phyloP scores from a whole-genome alignment of 2,888 invertebrate species.

The Troglohyphantes excavatus region DNA sequence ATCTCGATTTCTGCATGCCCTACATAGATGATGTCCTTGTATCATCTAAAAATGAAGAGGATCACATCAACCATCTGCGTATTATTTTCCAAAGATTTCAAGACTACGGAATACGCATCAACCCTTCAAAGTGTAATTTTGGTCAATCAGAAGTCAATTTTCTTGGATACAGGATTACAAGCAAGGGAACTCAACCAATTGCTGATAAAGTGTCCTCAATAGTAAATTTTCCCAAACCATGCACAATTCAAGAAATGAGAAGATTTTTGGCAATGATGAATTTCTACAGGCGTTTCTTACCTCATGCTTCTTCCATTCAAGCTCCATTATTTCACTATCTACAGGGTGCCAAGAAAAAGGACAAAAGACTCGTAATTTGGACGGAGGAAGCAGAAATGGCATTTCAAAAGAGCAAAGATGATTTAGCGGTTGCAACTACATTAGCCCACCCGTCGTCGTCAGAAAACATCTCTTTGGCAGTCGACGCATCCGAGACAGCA shows the following conservation, averaged over 20 bases:
- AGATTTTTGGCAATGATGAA: conserved; percentile 14
- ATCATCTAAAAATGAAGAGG: conserved; percentile 7
- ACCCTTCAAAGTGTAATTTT: too few relatives aligned
- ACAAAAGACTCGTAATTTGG: conserved; percentile 6
- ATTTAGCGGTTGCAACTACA: not conserved
- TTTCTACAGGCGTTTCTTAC: not conserved
- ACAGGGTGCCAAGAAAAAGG: conserved; percentile 13
- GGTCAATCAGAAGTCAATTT: too few relatives aligned
- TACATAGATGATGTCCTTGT: conserved; percentile 12
- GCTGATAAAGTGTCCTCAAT: too few relatives aligned
- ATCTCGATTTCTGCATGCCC: not conserved
- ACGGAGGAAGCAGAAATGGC: not conserved
- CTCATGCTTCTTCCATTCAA: not conserved
- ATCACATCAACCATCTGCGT: not conserved
- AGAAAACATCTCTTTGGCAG: not conserved
- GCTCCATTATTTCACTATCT: not conserved
- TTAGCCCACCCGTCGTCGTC: not conserved
- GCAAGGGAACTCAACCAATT: too few relatives aligned
- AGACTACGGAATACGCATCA: not conserved
- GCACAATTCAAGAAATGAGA: too few relatives aligned
- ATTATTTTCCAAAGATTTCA: too few relatives aligned
- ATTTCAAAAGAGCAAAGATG: conserved; percentile 20
- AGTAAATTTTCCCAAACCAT: too few relatives aligned
- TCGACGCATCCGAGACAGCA: not conserved
- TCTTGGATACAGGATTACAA: too few relatives aligned